Evolutionary conservation across 2,113 vertebrate genomes (phyloP).

Genomic region (Lycocorax pyrrhopterus): DNA sequence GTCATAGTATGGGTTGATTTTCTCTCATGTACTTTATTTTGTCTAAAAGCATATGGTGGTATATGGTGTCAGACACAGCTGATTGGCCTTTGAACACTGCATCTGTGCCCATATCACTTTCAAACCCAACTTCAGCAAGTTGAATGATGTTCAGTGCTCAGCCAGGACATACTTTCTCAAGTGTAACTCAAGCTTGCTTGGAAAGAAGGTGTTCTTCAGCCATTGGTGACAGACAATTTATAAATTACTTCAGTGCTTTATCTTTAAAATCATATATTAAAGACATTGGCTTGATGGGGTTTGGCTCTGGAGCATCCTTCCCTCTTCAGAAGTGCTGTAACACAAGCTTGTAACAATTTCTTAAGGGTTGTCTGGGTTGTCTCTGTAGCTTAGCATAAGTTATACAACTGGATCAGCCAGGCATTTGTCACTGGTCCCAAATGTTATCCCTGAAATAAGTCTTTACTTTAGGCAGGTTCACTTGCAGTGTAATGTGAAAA

Average conservation of each 20-base stretch:
- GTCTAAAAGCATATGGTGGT: slow-evolving; percentile 38
- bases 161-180: slow-evolving; percentile 57
- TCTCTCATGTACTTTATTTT: slow-evolving; percentile 38
- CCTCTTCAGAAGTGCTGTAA: slow-evolving; percentile 35
- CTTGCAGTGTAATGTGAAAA: neutral
- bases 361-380: slow-evolving; percentile 2
- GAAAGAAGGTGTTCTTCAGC: slow-evolving; percentile 47
- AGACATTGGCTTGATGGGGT: slow-evolving; percentile 5
- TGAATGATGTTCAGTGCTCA: slow-evolving; percentile 42
- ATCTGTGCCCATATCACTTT: slow-evolving; percentile 57
- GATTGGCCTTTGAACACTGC: slow-evolving; percentile 60
- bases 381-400: slow-evolving; percentile 25
- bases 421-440: slow-evolving; percentile 46
- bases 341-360: slow-evolving; percentile 33
- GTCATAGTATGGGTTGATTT: neutral
- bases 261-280: slow-evolving; percentile 52
- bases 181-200: slow-evolving; percentile 41
- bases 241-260: slow-evolving; percentile 56
- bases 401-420: slow-evolving; percentile 31
- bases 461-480: neutral
- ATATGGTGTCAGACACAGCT: slow-evolving; percentile 53
- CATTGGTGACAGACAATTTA: slow-evolving; percentile 61
- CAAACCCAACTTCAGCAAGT: slow-evolving; percentile 30
- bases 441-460: neutral
- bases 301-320: slow-evolving; percentile 45